Conservation (phyloP, 2,113 vertebrate species). For the Macrotus californicus region DNA sequence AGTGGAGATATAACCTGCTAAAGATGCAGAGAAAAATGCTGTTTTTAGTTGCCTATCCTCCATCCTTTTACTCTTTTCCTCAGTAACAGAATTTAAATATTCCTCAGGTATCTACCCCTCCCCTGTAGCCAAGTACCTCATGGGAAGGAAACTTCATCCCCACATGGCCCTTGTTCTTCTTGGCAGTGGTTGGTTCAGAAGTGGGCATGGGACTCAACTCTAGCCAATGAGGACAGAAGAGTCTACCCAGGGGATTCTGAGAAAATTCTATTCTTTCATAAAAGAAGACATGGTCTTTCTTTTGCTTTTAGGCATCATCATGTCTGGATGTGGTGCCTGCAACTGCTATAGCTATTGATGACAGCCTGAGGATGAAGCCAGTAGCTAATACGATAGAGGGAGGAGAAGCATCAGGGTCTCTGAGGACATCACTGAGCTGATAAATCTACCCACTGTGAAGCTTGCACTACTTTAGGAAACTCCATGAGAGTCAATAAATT, state of each 20-base stretch:
- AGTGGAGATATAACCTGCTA: neutral
- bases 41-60: neutral
- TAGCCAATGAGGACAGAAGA: neutral
- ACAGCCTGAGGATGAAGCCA: neutral
- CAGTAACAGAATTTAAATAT: neutral
- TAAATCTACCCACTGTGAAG: neutral
- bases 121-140: neutral
- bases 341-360: neutral
- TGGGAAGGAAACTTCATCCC: fast-evolving
- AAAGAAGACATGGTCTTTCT: neutral
- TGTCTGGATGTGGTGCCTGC: neutral
- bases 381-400: fast-evolving
- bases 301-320: neutral
- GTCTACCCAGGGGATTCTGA: neutral
- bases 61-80: neutral
- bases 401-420: neutral
- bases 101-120: neutral
- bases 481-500: neutral
- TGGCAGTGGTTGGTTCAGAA: neutral
- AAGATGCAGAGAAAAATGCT: neutral
- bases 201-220: neutral
- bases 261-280: neutral
- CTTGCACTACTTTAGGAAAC: neutral
- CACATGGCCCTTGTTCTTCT: neutral
- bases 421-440: neutral